Base-by-base conservation (phyloP, 2,797 vertebrate species). In the Morelia viridis region DNA sequence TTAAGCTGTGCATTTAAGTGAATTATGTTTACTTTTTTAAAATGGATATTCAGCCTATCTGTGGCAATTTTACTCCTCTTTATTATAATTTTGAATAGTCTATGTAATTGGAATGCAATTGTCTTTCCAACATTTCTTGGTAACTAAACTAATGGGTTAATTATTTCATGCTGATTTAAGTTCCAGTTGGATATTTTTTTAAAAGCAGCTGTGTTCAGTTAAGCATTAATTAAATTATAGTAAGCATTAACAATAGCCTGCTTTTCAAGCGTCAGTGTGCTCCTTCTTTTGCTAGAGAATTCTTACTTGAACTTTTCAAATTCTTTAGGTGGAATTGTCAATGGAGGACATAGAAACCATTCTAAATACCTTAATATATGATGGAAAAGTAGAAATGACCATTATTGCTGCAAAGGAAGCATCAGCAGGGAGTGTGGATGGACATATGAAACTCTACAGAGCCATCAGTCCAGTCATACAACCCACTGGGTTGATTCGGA, bases 291-390 rank as follows among this genome's bases (percentile, higher is more conserved):
- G 76, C 24, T 90, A 46, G 24, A 92, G 28, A 87, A 41, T 62
- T 13, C 84, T 60, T 80, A 56, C 13, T 91, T 31, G 53, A 31
- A 58, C 85, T 89, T 31, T 50, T 71, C 53, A 60, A 91, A 94
- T 92, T 5, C 61, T 89, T 89, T 31, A 99, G 99, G 99, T 99
- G 94, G 99, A 99, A 91, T 96, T 99, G 95, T 99, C 99, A 41
- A 99, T 99, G 99, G 99, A 99, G 91, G 99, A 99, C 96, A 99
- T 99, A 3, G 99, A 99, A 98, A 99, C 99, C 87, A 99, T 99
- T 96, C 96, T 99, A 93, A 99, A 99, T 96, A 99, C 99, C 0
- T 97, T 99, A 57, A 99, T 99, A 95, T 99, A 99, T 58, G 99
- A 99, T 64, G 99, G 99, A 11, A 99, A 99, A 96, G 99, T 98